These are phyloP conservation scores for Nothocercus nigrocapillus DNA, from an alignment of 2,113 vertebrate species.

Conservation along the genomic window DNA sequence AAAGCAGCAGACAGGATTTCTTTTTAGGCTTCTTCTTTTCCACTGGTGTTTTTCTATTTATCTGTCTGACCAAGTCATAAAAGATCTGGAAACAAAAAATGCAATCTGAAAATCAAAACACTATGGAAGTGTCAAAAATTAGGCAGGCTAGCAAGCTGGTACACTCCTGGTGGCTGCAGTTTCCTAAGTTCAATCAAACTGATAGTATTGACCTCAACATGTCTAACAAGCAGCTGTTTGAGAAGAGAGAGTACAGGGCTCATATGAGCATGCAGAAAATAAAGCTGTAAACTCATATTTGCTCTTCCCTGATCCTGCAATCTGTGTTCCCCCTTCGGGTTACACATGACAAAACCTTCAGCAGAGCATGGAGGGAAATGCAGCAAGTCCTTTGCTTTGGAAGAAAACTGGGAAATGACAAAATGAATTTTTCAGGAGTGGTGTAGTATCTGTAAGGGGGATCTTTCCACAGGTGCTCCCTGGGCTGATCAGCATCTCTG, in stretches of 20 bases:
- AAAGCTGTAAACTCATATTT: not conserved
- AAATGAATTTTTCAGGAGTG: not conserved
- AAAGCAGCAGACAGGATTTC: conserved; percentile 98
- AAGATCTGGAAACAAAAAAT: conserved; percentile 87
- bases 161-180: not conserved
- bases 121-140: accelerated
- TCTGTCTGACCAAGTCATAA: conserved; percentile 99
- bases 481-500: not conserved
- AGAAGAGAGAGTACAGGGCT: not conserved
- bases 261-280: accelerated
- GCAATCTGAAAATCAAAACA: not conserved
- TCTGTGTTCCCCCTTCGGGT: not conserved
- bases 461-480: accelerated
- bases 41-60: conserved; percentile 99
- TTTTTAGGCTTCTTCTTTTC: conserved; percentile 99
- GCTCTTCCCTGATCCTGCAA: not conserved
- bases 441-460: accelerated
- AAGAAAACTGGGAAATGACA: not conserved
- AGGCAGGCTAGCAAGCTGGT: not conserved
- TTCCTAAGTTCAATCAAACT: not conserved
- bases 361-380: accelerated
- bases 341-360: not conserved
- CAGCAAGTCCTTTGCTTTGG: not conserved
- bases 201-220: not conserved
- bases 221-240: not conserved